These are phyloP conservation scores for Anhinga rufa DNA, from an alignment of 2,113 vertebrate genomes.

Conservation along the genomic window DNA sequence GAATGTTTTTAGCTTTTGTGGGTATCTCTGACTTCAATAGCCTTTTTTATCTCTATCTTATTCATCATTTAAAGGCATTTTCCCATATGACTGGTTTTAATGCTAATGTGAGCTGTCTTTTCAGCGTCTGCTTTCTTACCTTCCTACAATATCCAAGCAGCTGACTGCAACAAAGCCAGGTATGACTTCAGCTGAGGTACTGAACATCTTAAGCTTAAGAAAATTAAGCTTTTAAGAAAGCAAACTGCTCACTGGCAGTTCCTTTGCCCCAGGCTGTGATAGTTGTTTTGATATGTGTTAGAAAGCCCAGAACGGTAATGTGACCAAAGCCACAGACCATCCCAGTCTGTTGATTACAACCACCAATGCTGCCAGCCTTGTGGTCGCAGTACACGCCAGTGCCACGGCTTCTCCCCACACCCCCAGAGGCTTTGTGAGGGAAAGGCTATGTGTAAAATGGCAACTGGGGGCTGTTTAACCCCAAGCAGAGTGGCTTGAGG, in stretches of 20 bases:
- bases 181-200: neutral
- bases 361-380: neutral
- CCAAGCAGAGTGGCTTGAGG: neutral
- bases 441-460: neutral
- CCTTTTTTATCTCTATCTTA: neutral
- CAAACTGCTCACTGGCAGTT: neutral
- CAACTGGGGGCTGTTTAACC: neutral
- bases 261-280: neutral
- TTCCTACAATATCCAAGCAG: neutral
- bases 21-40: neutral
- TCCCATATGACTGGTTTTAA: neutral
- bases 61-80: neutral
- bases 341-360: neutral
- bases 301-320: neutral
- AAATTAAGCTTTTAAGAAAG: neutral
- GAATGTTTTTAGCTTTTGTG: neutral
- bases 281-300: neutral
- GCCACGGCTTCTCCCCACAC: neutral
- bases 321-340: neutral
- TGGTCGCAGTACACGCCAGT: accelerated
- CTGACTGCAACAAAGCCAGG: neutral
- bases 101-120: neutral
- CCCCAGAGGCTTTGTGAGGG: neutral
- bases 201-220: neutral
- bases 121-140: neutral